A percentile compares a stretch with the other conserved stretches of the same genome.
These are phyloP conservation scores for Podarcis muralis DNA, from an alignment of 2,113 vertebrate genomes.

Conservation along the genomic window DNA sequence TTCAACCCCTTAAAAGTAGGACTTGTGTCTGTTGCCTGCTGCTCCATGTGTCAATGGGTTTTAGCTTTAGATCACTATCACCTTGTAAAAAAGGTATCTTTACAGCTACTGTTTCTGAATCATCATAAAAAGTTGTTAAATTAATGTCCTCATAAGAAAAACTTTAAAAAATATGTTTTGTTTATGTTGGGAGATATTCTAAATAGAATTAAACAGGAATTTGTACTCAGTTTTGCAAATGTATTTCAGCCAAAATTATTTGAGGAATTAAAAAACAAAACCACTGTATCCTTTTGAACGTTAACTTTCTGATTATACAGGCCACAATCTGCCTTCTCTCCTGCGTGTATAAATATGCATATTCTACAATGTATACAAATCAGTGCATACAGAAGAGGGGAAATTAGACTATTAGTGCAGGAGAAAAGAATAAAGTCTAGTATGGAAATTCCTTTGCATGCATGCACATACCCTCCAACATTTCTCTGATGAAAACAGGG, in stretches of 20 bases:
- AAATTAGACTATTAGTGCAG: no score
- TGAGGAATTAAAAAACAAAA: not conserved
- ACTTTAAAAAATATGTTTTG: not conserved
- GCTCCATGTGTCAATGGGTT: slow-evolving; percentile 76
- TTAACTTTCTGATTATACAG: not conserved
- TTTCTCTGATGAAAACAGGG: no score
- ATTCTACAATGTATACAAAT: not conserved
- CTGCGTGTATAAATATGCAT: not conserved
- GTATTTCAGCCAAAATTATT: not conserved
- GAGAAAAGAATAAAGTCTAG: not conserved
- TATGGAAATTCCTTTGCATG: not conserved
- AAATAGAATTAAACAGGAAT: not conserved
- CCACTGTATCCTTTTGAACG: not conserved
- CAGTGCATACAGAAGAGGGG: not conserved
- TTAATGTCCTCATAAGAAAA: not conserved
- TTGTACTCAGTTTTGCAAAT: not conserved
- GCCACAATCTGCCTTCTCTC: not conserved
- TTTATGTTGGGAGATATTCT: not conserved
- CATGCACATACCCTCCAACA: not conserved
- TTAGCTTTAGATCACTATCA: slow-evolving; percentile 73
- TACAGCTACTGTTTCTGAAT: not conserved
- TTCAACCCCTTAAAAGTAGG: slow-evolving; percentile 74
- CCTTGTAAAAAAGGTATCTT: slow-evolving; percentile 67
- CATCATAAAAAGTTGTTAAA: no score
- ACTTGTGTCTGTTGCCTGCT: slow-evolving; percentile 69